Percentiles rank a stretch among this genome's conserved stretches.
phyloP scores from a whole-genome alignment of 2,797 vertebrate genomes.

The Sebastes miniatus region DNA sequence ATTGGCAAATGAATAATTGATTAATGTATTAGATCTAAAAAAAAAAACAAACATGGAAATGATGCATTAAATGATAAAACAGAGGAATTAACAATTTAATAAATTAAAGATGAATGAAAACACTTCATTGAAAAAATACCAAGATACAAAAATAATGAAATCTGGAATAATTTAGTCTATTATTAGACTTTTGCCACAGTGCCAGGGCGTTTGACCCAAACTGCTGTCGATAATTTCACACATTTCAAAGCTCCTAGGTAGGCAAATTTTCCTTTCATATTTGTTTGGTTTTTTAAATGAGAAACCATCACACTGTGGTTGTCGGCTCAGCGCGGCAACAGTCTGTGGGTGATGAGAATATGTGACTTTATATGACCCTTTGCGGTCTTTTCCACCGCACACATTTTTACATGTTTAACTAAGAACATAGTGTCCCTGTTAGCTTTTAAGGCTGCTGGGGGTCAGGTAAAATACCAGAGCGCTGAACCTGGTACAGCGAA shows the following conservation, averaged over 20 bases:
- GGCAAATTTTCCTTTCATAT: background rate
- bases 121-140: too few species aligned
- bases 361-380: background rate
- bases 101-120: background rate
- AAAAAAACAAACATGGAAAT: too few species aligned
- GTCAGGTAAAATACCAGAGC: too few species aligned
- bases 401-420: background rate
- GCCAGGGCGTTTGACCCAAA: too few species aligned
- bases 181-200: background rate
- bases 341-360: background rate
- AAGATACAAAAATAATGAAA: too few species aligned
- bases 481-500: background rate
- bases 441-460: too few species aligned
- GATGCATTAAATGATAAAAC: background rate
- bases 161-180: too few species aligned
- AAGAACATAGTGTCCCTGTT: background rate
- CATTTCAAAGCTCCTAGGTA: background rate
- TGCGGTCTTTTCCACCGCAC: background rate
- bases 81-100: background rate
- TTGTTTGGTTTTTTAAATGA: background rate
- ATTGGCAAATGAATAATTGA: background rate
- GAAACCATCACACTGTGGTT: background rate
- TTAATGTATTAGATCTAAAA: background rate
- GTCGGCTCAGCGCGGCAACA: background rate
- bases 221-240: background rate